A percentile compares a stretch with the other conserved stretches of the same genome.
These are phyloP conservation scores for Lycocerus yunnanus DNA, from an alignment of 2,888 invertebrate species.

Conservation along the genomic window DNA sequence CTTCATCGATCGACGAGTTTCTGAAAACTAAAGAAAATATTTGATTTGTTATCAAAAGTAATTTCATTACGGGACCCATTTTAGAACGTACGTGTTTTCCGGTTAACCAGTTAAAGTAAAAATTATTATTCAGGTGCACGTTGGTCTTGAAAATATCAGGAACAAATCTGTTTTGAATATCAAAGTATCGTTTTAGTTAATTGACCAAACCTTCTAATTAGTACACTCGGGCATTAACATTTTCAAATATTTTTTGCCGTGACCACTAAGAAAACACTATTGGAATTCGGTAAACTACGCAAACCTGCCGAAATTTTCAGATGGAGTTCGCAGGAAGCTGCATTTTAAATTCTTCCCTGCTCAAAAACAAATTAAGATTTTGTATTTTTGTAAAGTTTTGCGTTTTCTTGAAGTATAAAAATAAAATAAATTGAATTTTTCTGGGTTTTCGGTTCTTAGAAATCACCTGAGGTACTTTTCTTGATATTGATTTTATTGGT, in stretches of 20 bases:
- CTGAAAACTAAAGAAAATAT: slow-evolving; percentile 32
- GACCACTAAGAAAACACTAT: too few species aligned
- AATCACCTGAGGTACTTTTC: too few species aligned
- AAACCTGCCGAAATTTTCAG: too few species aligned
- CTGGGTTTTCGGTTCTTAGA: too few species aligned
- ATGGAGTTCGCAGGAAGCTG: too few species aligned
- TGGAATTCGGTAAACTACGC: too few species aligned
- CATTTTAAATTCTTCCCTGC: too few species aligned
- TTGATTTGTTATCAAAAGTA: slow-evolving; percentile 1
- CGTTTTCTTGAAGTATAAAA: too few species aligned
- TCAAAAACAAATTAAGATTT: too few species aligned
- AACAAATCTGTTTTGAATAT: slow-evolving; percentile 15
- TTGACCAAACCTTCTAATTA: not conserved
- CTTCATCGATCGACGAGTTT: slow-evolving; percentile 5
- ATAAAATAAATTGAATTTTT: too few species aligned
- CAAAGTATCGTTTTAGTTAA: not conserved
- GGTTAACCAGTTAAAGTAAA: slow-evolving; percentile 34
- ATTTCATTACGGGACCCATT: slow-evolving; percentile 20
- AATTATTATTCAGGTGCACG: slow-evolving; percentile 30
- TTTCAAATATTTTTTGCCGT: not conserved
- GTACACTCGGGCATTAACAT: not conserved
- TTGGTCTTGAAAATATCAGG: slow-evolving; percentile 27
- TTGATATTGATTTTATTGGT: too few species aligned
- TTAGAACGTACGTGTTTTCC: slow-evolving; percentile 27
- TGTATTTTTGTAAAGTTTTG: too few species aligned